Evolutionary conservation across 2,888 invertebrate species (phyloP), one percentile per base, ranked within the genome.

Genomic region (Carabus problematicus): DNA sequence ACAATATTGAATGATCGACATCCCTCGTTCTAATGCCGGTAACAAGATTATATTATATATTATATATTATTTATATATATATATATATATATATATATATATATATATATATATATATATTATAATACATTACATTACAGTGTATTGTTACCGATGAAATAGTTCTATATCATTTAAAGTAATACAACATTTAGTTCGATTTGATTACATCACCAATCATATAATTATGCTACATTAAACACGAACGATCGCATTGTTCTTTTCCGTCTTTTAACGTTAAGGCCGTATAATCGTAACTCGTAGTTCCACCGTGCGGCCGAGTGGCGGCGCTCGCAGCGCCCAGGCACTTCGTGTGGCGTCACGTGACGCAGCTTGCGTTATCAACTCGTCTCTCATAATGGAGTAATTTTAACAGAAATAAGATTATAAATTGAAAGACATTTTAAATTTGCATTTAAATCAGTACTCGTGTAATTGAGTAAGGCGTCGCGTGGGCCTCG

Each of bases 351-450:
- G 29, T 29, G 29, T 29, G 29, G 6, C 29, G 18, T 52, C 52
- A 9, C 18, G 52, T 18, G 52, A 18, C 52, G 18, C 52, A 7
- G 8, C 18, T 52, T 19, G 16, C 18, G 3, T 67, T 67, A 67
- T 67, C 67, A 67, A 67, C 67, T 60, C 67, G 67, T 67, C 75
- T 76, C 75, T 77, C 77, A 77, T 80, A 81, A 80, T 80, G 78
- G 79, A 78, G 79, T 80, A 81, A 81, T 80, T 81, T 79, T 79
- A 80, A 79, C 79, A 79, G 80, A 79, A 80, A 80, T 80, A 80
- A 80, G 80, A 81, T 81, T 80, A 81, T 80, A 80, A 81, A 81
- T 81, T 81, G 80, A 80, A 81, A 80, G 80, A 80, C 81, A 81
- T 81, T 80, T 79, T 78, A 79, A 80, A 80, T 80, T 80, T 79